Conservation (phyloP, 2,888 invertebrate species). For the Phyllotreta cruciferae region DNA sequence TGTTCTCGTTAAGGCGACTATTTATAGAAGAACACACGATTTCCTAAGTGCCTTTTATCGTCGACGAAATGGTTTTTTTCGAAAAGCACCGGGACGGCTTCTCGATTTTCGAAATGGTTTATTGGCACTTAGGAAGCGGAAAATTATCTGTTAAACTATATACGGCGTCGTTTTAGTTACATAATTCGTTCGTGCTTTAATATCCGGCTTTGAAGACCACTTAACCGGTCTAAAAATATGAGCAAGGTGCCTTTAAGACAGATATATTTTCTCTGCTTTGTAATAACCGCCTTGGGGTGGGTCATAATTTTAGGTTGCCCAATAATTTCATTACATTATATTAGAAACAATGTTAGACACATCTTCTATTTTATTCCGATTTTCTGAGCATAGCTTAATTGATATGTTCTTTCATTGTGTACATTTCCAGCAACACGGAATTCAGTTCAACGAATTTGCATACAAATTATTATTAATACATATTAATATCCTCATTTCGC, state of each 20-base stretch:
- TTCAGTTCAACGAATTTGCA: background rate
- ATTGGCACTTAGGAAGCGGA: conserved; percentile 18
- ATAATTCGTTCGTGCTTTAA: conserved; percentile 20
- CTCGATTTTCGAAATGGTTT: conserved; percentile 21
- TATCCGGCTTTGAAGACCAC: conserved; percentile 11
- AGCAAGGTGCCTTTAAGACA: background rate
- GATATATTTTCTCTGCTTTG: background rate
- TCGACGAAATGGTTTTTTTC: background rate
- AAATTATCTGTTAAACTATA: conserved; percentile 25
- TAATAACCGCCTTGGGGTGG: no score
- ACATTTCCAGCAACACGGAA: no score
- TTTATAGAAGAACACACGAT: conserved; percentile 3
- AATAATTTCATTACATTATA: no score
- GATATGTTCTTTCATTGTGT: no score
- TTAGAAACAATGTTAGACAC: no score
- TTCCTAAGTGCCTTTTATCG: conserved; percentile 4
- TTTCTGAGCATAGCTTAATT: no score
- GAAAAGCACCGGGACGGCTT: conserved; percentile 8
- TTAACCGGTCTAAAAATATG: background rate
- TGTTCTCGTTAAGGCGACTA: background rate
- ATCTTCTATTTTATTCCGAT: no score
- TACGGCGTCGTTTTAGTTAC: conserved; percentile 15
- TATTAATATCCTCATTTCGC: conserved; percentile 22
- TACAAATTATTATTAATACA: conserved; percentile 16
- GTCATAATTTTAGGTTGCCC: no score